A percentile compares a stretch with the other conserved stretches of the same genome.
Conservation (phyloP, 2,797 vertebrate genomes). For the Pseudochirops cupreus region DNA sequence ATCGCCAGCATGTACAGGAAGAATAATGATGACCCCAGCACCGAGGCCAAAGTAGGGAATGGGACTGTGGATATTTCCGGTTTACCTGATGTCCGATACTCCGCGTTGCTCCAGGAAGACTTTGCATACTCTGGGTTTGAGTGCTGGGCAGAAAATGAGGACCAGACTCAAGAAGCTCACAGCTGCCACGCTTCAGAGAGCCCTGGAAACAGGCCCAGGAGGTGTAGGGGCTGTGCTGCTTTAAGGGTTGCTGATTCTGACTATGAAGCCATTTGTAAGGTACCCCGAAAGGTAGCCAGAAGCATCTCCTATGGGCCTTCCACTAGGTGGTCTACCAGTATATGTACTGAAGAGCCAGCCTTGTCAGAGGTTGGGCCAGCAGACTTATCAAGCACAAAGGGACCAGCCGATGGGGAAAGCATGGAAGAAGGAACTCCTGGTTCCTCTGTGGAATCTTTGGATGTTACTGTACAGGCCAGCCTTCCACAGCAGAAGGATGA, state of each 20-base stretch:
- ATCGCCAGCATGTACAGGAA: slow-evolving; percentile 91
- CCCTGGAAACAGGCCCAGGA: slow-evolving; percentile 84
- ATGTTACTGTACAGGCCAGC: slow-evolving; percentile 84
- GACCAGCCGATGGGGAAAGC: slow-evolving; percentile 86
- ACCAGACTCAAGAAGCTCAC: slow-evolving; percentile 85
- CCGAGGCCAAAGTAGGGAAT: slow-evolving; percentile 76
- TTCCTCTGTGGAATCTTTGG: slow-evolving; percentile 92
- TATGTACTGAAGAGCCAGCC: slow-evolving; percentile 85
- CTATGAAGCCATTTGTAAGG: slow-evolving; percentile 95
- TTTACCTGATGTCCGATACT: slow-evolving; percentile 88
- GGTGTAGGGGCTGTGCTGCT: slow-evolving; percentile 91
- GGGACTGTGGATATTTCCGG: slow-evolving; percentile 86
- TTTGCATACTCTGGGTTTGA: slow-evolving; percentile 93
- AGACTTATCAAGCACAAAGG: slow-evolving; percentile 85
- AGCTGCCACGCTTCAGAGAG: slow-evolving; percentile 85
- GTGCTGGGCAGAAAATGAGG: slow-evolving; percentile 92
- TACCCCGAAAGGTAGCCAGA: slow-evolving; percentile 91
- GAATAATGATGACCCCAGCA: slow-evolving; percentile 87
- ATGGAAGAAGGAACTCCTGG: slow-evolving; percentile 86
- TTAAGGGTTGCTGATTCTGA: slow-evolving; percentile 94
- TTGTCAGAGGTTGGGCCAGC: slow-evolving; percentile 76
- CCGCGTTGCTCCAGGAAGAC: slow-evolving; percentile 93
- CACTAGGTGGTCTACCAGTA: slow-evolving; percentile 86
- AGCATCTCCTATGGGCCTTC: slow-evolving; percentile 90
- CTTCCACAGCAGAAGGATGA: slow-evolving; percentile 81